Conservation (phyloP, 2,113 vertebrate species). For the Elachura formosa region DNA sequence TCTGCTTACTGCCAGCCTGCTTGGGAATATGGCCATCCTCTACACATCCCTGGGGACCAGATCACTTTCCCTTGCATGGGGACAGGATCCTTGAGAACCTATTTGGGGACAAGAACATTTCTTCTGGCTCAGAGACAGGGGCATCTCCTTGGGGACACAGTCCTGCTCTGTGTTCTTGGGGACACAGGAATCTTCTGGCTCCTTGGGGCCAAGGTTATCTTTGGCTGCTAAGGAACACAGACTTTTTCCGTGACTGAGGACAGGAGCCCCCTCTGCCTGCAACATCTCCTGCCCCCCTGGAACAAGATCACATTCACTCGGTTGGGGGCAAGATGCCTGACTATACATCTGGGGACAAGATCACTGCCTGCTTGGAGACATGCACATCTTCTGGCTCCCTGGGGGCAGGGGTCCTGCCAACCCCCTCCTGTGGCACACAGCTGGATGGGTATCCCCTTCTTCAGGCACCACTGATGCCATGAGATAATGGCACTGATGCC, state of each 20-base stretch:
- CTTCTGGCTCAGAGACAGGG: accelerated
- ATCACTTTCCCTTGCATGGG: neutral
- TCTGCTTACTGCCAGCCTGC: neutral
- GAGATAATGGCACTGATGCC: neutral
- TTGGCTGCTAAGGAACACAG: neutral
- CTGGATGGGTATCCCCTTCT: accelerated
- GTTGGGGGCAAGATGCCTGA: neutral
- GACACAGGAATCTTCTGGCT: neutral
- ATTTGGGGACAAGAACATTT: neutral
- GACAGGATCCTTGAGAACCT: neutral
- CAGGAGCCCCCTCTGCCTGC: neutral
- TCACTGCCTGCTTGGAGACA: neutral
- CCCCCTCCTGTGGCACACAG: neutral
- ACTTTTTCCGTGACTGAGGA: neutral
- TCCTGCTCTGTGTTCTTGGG: neutral
- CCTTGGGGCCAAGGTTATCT: neutral
- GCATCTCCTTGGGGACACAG: neutral
- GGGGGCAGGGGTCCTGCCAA: neutral
- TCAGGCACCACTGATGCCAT: neutral
- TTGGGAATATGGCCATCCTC: neutral
- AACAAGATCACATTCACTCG: neutral
- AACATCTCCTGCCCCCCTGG: neutral
- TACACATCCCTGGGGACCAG: neutral
- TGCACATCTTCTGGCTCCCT: neutral
- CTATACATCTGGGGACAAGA: neutral